Evolutionary conservation across 2,797 vertebrate species (phyloP).

Genomic region (Prunella strophiata): DNA sequence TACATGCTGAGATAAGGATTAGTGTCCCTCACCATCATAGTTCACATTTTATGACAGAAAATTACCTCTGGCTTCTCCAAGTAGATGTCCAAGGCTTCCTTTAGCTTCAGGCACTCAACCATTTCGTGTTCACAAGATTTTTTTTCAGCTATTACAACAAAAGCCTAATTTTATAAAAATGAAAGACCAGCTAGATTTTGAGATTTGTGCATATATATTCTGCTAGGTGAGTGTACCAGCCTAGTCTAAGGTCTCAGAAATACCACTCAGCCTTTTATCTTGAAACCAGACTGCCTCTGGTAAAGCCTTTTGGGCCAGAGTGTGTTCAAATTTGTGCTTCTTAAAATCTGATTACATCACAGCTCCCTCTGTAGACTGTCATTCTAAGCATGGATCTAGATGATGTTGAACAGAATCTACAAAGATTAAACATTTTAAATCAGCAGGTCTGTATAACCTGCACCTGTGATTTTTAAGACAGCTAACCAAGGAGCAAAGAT

Average conservation of each 20-base stretch:
- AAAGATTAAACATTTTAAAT: conserved; percentile 42
- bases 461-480: conserved; percentile 32
- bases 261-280: background rate
- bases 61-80: background rate
- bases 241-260: background rate
- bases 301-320: background rate
- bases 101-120: background rate
- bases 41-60: background rate
- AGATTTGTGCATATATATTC: background rate
- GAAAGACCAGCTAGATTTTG: background rate
- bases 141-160: background rate
- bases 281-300: background rate
- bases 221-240: background rate
- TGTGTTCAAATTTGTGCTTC: background rate
- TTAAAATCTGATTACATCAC: background rate
- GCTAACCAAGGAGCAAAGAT: background rate
- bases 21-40: background rate
- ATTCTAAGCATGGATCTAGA: background rate
- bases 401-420: conserved; percentile 36
- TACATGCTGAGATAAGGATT: background rate
- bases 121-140: background rate
- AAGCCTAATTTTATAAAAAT: background rate
- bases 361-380: background rate
- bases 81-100: background rate
- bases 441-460: conserved; percentile 30